phyloP scores from a whole-genome alignment of 2,888 invertebrate species.

The Crepidodera aurea region DNA sequence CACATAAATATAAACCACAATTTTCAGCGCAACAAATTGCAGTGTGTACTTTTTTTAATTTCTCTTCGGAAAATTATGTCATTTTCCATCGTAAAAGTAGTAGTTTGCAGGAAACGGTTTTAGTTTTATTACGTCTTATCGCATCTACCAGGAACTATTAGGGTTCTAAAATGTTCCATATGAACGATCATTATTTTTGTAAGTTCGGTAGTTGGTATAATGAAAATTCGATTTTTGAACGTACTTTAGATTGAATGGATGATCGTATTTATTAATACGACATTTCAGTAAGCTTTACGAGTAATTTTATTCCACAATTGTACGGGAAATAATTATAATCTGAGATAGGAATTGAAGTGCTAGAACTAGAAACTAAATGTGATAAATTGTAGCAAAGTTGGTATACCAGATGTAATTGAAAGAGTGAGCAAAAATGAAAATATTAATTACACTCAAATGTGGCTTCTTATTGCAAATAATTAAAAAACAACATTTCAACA shows the following conservation, averaged over 20 bases:
- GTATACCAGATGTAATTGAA: too few species aligned
- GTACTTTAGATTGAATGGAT: not conserved
- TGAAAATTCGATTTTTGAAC: conserved; percentile 10
- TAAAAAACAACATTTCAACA: too few species aligned
- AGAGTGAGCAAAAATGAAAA: too few species aligned
- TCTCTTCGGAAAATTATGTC: not conserved
- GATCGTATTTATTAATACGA: not conserved
- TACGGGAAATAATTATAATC: too few species aligned
- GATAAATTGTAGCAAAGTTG: too few species aligned
- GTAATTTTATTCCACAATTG: not conserved
- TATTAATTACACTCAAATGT: too few species aligned
- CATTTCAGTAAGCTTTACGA: not conserved
- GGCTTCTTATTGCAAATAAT: too few species aligned
- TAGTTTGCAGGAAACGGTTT: conserved; percentile 10
- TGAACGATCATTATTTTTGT: conserved; percentile 10
- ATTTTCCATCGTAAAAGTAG: conserved; percentile 6
- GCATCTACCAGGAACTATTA: conserved; percentile 17
- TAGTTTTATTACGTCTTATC: conserved; percentile 14
- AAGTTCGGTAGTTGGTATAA: conserved; percentile 7
- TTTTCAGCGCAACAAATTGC: not conserved
- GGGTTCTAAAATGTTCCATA: conserved; percentile 11
- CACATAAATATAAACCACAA: not conserved
- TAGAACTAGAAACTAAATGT: too few species aligned
- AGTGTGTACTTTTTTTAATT: conserved; percentile 1
- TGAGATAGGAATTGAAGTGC: too few species aligned